Evolutionary conservation across 2,888 invertebrate genomes (phyloP).

Genomic region (Melieria omissa): DNA sequence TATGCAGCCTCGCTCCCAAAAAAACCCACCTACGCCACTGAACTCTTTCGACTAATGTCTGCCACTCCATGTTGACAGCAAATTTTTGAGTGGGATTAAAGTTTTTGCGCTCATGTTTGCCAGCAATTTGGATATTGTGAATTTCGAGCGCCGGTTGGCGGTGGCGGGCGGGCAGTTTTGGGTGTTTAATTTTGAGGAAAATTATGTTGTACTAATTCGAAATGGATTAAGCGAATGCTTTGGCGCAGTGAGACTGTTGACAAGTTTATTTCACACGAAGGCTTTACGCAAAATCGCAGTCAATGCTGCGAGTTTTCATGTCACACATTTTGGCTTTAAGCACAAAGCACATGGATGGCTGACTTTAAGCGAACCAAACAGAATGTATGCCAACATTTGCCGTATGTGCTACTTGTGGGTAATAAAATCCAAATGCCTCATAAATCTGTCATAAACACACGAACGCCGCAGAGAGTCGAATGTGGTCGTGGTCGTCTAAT

Average conservation of each 20-base stretch:
- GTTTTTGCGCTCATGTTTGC: no score
- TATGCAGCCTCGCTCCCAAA: no score
- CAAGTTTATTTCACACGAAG: constrained; percentile 31
- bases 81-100: no score
- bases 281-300: constrained; percentile 26
- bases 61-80: no score
- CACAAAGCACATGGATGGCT: background rate
- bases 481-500: background rate
- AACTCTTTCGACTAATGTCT: no score
- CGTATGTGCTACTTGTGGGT: background rate
- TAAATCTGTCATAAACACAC: constrained; percentile 34
- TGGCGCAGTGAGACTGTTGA: constrained; percentile 19
- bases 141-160: background rate
- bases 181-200: constrained; percentile 18
- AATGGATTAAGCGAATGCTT: constrained; percentile 35
- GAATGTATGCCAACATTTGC: background rate
- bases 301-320: background rate
- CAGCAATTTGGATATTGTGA: no score
- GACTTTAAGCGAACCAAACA: no score
- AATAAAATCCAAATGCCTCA: constrained; percentile 35
- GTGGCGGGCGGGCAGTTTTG: constrained; percentile 14
- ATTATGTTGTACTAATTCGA: constrained; percentile 36
- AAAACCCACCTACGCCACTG: no score
- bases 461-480: no score
- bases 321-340: background rate